These are phyloP conservation scores for cattle (Bos taurus) DNA, from an alignment of 2,113 vertebrate genomes.

Conservation along the genomic window DNA sequence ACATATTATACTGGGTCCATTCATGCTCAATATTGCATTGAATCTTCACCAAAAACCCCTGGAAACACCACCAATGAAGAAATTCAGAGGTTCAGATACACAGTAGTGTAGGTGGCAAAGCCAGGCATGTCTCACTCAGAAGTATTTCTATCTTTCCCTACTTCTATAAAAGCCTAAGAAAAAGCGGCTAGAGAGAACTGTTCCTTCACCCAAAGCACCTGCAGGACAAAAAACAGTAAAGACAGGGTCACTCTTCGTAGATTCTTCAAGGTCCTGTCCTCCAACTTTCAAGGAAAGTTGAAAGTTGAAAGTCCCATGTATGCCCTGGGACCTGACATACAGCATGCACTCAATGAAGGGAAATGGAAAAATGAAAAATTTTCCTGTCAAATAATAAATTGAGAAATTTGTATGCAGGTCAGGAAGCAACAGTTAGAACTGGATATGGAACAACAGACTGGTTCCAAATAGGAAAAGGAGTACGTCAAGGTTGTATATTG, in stretches of 20 bases:
- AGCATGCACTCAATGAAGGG: background rate
- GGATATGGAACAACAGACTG: too few relatives aligned
- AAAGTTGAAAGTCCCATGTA: too few relatives aligned
- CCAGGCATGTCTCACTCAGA: background rate
- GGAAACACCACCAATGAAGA: background rate
- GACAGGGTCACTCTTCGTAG: background rate
- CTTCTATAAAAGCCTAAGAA: background rate
- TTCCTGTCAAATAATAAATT: background rate
- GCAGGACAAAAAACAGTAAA: background rate
- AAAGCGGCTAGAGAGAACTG: background rate
- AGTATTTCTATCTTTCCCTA: background rate
- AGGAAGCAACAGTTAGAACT: too few relatives aligned
- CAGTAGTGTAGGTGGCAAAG: background rate
- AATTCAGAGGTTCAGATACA: background rate
- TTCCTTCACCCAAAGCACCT: background rate
- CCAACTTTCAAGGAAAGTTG: background rate
- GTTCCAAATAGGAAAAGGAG: too few relatives aligned
- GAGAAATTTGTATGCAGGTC: too few relatives aligned
- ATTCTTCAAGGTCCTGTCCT: background rate
- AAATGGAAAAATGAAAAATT: background rate
- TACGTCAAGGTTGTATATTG: too few relatives aligned
- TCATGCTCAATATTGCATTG: background rate
- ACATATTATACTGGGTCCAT: background rate
- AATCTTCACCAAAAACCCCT: background rate
- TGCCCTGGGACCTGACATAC: background rate